Evolutionary conservation across 1,140 invertebrate species (phyloP), one percentile per base, ranked within the genome.

Genomic region (Drosophila truncata): DNA sequence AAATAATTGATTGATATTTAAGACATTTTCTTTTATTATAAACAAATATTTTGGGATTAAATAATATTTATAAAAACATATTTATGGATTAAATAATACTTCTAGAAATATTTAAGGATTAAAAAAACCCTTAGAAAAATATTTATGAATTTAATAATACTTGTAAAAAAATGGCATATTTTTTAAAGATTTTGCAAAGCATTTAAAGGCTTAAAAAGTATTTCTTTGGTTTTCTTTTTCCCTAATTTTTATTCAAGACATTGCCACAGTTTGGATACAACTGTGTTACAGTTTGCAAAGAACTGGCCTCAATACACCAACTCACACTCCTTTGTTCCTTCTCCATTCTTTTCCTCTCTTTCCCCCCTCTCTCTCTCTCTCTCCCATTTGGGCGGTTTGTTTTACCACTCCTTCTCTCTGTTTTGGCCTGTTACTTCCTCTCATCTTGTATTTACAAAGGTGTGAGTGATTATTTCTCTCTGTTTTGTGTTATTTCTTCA

Each of bases 291-390:
- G 52, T 55, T 37, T 55, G n/a, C 9, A 25, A 4, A 35, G 20
- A 55, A 55, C 52, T 55, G 52, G 52, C 52, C 52, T 55, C 52
- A 23, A 37, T 55, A 25, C 33, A 55, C 33, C 31, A 37, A 55
- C 52, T 55, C 52, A 55, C 52, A 55, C 52, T 55, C 52, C 52
- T n/a, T 23, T 3, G 4, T 37, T n/a, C 33, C 10, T 4, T 14
- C 52, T 20, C 49, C n/a, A n/a, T n/a, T n/a, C n/a, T n/a, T n/a
- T n/a, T n/a, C n/a, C 35, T 31, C 16, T 23, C 31, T n/a, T 35
- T 55, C 20, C 9, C 33, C 31, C 46, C 9, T 20, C 50, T 52
- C 9, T 55, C 5, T 55, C 35, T 31, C 16, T 23, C 31, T n/a
- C 52, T 55, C 20, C 9, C 33, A 16, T 35, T 54, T 47, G 14